Evolutionary conservation across 2,888 invertebrate species (phyloP).

Genomic region (Exephanes ischioxanthus): DNA sequence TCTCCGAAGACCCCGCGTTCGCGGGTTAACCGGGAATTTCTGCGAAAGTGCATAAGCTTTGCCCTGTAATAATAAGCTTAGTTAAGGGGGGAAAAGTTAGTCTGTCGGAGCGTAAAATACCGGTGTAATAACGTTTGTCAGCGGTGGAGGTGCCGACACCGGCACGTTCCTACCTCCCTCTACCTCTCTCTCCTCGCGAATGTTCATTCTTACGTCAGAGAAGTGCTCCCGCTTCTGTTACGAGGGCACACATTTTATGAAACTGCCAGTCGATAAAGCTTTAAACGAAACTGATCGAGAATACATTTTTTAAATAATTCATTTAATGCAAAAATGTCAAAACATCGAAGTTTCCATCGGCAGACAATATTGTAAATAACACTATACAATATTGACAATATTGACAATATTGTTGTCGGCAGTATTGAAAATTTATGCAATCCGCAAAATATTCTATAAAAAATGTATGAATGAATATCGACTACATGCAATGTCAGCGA

Average conservation of each 20-base stretch:
- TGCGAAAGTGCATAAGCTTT: constrained; percentile 78
- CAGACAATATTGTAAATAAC: background rate
- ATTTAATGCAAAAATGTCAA: background rate
- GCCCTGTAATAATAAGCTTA: constrained; percentile 79
- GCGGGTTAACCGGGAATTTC: constrained; percentile 75
- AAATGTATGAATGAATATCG: background rate
- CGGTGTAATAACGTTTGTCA: constrained; percentile 76
- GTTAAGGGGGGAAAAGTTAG: constrained; percentile 75
- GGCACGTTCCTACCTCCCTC: constrained; percentile 44
- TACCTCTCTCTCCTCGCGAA: background rate
- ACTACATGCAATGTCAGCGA: background rate
- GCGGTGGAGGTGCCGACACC: constrained; percentile 55
- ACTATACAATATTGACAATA: too few relatives aligned
- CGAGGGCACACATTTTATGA: background rate
- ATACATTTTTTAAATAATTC: background rate
- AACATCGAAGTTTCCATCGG: too few relatives aligned
- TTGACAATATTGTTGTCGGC: too few relatives aligned
- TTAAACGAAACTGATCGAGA: background rate
- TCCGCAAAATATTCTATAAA: background rate
- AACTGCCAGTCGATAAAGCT: background rate
- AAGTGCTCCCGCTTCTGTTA: background rate
- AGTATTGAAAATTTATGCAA: background rate
- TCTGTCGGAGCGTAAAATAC: constrained; percentile 77
- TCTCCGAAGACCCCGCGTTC: constrained; percentile 18
- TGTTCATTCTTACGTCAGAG: background rate